Evolutionary conservation across 2,797 vertebrate species (phyloP).

Genomic region (Mionectes olivaceus): DNA sequence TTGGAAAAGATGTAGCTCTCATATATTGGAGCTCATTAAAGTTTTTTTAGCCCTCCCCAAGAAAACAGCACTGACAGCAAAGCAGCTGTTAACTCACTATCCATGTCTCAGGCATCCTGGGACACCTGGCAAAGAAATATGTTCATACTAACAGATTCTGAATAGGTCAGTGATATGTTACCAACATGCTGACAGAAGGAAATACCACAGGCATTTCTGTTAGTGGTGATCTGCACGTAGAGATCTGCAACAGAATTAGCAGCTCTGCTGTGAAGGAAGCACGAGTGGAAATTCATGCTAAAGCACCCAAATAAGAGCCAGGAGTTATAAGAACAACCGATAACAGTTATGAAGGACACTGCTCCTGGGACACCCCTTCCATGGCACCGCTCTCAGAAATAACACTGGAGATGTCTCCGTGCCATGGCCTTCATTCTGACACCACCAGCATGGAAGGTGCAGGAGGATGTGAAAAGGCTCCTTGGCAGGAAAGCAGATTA

Average conservation of each 20-base stretch:
- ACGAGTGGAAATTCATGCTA: neutral
- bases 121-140: neutral
- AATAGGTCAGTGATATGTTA: neutral
- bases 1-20: neutral
- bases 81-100: neutral
- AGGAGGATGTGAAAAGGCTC: neutral
- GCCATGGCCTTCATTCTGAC: neutral
- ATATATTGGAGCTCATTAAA: neutral
- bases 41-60: fast-evolving
- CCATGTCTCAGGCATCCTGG: neutral
- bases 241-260: neutral
- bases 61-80: neutral
- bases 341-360: no score
- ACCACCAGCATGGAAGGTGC: fast-evolving
- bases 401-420: neutral
- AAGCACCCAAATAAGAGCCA: neutral
- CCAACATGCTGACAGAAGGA: neutral
- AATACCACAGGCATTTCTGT: neutral
- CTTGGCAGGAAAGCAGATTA: neutral
- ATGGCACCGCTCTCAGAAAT: neutral
- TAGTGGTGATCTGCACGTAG: neutral
- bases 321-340: neutral
- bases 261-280: neutral
- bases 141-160: neutral
- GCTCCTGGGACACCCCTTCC: neutral